Conservation (phyloP, 2,888 invertebrate genomes). For the Ceriagrion tenellum region DNA sequence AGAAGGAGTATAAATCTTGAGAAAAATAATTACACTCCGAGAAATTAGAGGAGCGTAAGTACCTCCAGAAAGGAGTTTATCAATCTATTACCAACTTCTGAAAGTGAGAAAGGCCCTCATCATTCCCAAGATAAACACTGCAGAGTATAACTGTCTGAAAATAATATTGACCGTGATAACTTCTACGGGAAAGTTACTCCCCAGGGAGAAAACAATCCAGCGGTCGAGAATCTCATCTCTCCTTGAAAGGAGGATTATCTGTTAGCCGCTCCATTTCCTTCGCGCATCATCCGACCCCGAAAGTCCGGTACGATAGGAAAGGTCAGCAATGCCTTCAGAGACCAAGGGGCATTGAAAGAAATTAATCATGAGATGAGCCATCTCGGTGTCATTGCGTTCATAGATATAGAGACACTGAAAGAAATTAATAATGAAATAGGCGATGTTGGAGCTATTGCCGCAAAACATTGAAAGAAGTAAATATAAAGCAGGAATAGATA, state of each 20-base stretch:
- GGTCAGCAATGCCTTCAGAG: too few relatives aligned
- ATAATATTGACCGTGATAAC: not conserved
- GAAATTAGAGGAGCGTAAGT: not conserved
- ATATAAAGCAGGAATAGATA: too few relatives aligned
- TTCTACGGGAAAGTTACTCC: not conserved
- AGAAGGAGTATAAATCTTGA: not conserved
- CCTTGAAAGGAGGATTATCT: not conserved
- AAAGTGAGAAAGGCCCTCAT: not conserved
- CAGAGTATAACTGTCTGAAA: not conserved
- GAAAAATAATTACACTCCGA: not conserved
- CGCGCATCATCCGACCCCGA: not conserved
- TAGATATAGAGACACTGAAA: too few relatives aligned
- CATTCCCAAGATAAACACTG: not conserved
- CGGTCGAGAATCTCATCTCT: not conserved
- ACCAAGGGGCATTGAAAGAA: too few relatives aligned
- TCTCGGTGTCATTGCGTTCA: too few relatives aligned
- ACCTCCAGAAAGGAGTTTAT: not conserved
- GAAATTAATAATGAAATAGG: too few relatives aligned
- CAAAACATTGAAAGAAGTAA: too few relatives aligned
- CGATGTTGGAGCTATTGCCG: too few relatives aligned
- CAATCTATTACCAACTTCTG: not conserved
- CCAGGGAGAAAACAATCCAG: not conserved
- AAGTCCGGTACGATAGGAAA: too few relatives aligned
- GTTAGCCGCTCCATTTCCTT: not conserved
- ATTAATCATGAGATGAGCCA: too few relatives aligned